Conservation (phyloP, 2,888 invertebrate genomes). For the Beris morrisii region DNA sequence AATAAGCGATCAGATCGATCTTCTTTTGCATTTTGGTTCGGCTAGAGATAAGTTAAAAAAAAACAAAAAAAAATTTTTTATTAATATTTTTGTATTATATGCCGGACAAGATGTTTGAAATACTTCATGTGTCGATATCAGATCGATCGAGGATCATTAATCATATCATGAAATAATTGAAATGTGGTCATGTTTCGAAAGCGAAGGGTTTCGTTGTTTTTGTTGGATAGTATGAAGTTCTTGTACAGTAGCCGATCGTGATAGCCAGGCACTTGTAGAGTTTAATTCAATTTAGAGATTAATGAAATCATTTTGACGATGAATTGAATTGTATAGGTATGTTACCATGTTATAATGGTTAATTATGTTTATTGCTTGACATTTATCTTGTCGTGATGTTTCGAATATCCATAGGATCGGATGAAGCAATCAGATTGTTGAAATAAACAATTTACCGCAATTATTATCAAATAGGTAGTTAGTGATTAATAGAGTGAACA, state of each 20-base stretch:
- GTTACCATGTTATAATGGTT: slow-evolving; percentile 17
- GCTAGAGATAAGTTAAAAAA: slow-evolving; percentile 12
- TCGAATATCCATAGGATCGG: not conserved
- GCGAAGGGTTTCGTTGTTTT: not conserved
- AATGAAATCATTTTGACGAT: slow-evolving; percentile 29
- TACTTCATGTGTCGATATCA: slow-evolving; percentile 35
- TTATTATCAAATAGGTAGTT: not conserved
- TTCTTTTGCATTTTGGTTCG: slow-evolving; percentile 21
- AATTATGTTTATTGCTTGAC: slow-evolving; percentile 26
- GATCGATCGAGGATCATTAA: slow-evolving; percentile 34
- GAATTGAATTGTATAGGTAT: slow-evolving; percentile 20
- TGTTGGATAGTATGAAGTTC: too few species aligned
- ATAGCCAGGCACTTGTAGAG: slow-evolving; percentile 26
- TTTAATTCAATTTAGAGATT: slow-evolving; percentile 30
- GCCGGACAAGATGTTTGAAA: slow-evolving; percentile 33
- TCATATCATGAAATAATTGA: slow-evolving; percentile 35
- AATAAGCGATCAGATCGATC: slow-evolving; percentile 9
- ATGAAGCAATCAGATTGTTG: slow-evolving; percentile 11
- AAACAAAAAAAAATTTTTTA: not conserved
- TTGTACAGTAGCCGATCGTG: slow-evolving; percentile 22
- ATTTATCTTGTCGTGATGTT: slow-evolving; percentile 11
- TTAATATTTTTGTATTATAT: slow-evolving; percentile 13
- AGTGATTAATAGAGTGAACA: not conserved
- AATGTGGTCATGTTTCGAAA: slow-evolving; percentile 33
- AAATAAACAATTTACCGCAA: slow-evolving; percentile 8